These are phyloP conservation scores for Pocillopora verrucosa DNA, from an alignment of 64 coral and sea anemone genomes.

Conservation along the genomic window DNA sequence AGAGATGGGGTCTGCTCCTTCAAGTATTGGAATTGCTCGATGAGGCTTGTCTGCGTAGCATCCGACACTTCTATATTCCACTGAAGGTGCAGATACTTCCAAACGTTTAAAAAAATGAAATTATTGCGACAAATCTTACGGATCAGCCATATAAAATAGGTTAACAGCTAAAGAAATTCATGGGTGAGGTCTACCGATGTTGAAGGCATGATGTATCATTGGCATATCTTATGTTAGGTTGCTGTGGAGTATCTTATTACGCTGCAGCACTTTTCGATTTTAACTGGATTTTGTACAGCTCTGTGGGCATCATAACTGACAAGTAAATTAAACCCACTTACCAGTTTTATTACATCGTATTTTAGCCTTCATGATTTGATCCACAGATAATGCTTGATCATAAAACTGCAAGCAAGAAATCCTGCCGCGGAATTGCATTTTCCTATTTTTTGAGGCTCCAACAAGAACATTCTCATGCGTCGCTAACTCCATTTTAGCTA, in stretches of 20 bases:
- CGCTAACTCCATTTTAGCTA: not conserved
- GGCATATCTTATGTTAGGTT: no score
- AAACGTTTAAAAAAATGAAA: no score
- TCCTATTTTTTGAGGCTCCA: not conserved
- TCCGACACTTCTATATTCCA: conserved; percentile 10
- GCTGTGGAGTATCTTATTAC: no score
- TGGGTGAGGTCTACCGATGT: no score
- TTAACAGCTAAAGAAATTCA: no score
- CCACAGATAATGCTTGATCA: not conserved
- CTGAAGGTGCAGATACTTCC: no score
- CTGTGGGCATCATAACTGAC: not conserved
- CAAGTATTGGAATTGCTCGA: conserved; percentile 51
- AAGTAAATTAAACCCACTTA: not conserved
- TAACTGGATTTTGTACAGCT: no score
- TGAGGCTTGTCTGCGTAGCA: conserved; percentile 21
- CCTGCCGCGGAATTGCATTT: not conserved
- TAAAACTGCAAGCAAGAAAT: conserved; percentile 27
- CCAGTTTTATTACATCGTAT: not conserved
- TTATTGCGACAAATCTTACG: no score
- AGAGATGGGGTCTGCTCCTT: conserved; percentile 17
- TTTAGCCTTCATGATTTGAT: not conserved
- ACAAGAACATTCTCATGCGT: not conserved
- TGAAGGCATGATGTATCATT: no score
- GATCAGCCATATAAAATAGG: no score
- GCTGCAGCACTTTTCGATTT: no score